Conservation (phyloP, 2,113 vertebrate genomes). For the Phalacrocorax brasilianus region DNA sequence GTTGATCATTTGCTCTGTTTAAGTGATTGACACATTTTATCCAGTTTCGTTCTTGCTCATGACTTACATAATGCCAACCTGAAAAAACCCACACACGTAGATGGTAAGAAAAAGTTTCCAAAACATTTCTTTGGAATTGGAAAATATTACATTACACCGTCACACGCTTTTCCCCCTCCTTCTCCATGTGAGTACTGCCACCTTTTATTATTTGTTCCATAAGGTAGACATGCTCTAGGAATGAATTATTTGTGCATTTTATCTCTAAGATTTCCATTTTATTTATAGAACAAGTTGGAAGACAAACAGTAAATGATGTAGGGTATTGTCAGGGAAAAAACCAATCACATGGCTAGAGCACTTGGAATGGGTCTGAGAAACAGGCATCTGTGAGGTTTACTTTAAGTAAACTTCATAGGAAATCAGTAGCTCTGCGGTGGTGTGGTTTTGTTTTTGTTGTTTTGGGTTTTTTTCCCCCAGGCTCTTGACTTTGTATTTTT, state of each 20-base stretch:
- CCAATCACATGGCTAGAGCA: neutral
- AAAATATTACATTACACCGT: neutral
- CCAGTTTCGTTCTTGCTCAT: neutral
- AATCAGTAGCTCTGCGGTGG: neutral
- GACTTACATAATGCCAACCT: neutral
- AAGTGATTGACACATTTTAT: neutral
- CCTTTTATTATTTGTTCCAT: neutral
- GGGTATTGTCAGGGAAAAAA: too few species aligned
- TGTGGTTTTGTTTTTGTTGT: neutral
- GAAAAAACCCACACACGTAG: neutral
- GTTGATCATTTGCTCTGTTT: neutral
- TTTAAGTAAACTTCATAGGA: neutral
- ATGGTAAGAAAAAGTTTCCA: neutral
- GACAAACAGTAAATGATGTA: neutral
- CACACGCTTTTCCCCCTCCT: neutral
- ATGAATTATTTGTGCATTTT: neutral
- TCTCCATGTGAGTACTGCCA: neutral
- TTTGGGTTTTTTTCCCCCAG: neutral
- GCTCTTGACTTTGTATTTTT: neutral
- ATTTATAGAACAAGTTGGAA: neutral
- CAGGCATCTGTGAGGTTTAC: neutral
- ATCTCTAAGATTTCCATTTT: neutral
- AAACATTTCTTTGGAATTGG: neutral
- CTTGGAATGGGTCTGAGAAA: neutral
- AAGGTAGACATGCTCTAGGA: neutral